Conservation (phyloP, 1,140 invertebrate species). For the Drosophila sp. region DNA sequence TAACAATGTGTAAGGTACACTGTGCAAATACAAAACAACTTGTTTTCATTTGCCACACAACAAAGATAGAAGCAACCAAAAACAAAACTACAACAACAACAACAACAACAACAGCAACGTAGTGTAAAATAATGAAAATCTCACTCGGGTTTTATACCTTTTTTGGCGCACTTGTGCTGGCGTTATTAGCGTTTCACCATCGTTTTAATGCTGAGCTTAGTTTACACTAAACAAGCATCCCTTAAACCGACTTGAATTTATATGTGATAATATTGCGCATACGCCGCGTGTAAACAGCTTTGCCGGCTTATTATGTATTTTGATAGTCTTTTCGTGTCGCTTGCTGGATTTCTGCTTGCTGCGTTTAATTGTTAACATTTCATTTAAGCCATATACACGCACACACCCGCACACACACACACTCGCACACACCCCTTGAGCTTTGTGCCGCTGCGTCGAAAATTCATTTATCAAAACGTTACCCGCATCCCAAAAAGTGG, state of each 20-base stretch:
- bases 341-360: slow-evolving; percentile 63
- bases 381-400: slow-evolving; percentile 68
- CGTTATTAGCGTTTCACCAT: slow-evolving; percentile 27
- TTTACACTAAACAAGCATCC: slow-evolving; percentile 66
- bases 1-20: slow-evolving; percentile 68
- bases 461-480: slow-evolving; percentile 81
- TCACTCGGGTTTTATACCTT: slow-evolving; percentile 36
- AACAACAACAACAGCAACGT: slow-evolving; percentile 6
- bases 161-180: slow-evolving; percentile 34
- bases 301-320: slow-evolving; percentile 54
- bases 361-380: slow-evolving; percentile 82
- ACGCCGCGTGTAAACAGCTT: slow-evolving; percentile 58
- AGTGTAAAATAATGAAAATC: slow-evolving; percentile 60
- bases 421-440: background rate
- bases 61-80: slow-evolving; percentile 10
- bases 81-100: slow-evolving; percentile 15
- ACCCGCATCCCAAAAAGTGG: slow-evolving; percentile 73
- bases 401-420: slow-evolving; percentile 10
- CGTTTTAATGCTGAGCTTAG: slow-evolving; percentile 48
- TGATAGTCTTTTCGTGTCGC: slow-evolving; percentile 79
- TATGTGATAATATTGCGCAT: slow-evolving; percentile 63
- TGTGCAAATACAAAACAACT: slow-evolving; percentile 75
- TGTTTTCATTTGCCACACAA: slow-evolving; percentile 44
- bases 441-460: slow-evolving; percentile 37
- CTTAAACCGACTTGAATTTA: slow-evolving; percentile 55